Conservation (phyloP, 2,113 vertebrate species). For the Petrocephalus microphthalmus region DNA sequence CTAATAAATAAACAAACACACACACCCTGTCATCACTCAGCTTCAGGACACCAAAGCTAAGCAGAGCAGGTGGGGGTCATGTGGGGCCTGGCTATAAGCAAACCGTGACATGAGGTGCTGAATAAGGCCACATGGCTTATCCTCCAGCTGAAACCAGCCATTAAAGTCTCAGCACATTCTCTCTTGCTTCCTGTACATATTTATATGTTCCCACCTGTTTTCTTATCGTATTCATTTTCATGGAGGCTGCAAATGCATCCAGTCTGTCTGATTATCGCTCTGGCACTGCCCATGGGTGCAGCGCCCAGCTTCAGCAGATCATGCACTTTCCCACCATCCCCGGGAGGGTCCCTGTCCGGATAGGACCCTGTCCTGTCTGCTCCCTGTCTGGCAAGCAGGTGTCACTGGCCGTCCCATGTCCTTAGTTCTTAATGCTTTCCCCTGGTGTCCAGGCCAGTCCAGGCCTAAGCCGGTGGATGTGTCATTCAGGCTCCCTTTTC, state of each 20-base stretch:
- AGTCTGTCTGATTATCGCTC: background rate
- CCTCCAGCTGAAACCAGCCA: background rate
- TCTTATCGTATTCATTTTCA: background rate
- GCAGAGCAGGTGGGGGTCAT: background rate
- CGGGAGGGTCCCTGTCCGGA: too few relatives aligned
- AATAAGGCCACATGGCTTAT: background rate
- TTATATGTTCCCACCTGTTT: background rate
- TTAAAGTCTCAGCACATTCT: background rate
- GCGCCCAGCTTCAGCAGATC: background rate
- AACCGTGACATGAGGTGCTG: background rate
- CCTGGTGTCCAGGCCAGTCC: background rate
- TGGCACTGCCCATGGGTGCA: background rate
- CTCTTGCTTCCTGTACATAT: background rate
- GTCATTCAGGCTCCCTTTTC: background rate
- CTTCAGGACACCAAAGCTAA: background rate
- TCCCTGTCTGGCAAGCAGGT: background rate
- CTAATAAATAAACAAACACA: background rate
- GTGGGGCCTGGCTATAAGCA: background rate
- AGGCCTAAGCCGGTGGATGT: background rate
- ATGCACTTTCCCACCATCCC: background rate
- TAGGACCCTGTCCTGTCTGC: too few relatives aligned
- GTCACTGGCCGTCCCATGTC: background rate
- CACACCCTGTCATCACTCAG: background rate
- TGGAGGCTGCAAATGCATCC: background rate
- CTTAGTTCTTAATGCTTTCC: background rate